Evolutionary conservation across 2,888 invertebrate species (phyloP), one percentile per base, ranked within the genome.

Genomic region (Pyrochroa serraticornis): DNA sequence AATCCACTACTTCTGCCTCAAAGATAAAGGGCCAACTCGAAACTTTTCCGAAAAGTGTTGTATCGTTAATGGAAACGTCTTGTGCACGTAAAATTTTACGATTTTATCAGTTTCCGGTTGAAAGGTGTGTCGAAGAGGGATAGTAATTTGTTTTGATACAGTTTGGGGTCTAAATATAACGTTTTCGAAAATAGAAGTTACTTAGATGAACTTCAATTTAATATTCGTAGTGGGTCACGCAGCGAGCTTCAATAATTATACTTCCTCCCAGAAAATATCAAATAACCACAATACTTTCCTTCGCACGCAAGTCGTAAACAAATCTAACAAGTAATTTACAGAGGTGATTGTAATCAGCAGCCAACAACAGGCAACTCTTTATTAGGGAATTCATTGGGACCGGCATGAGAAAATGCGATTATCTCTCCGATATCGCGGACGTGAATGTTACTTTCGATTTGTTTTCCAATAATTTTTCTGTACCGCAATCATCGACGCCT

Each of bases 291-390:
- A 64, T 54, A 62, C 58, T 60, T 57, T 57, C 51, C 60, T 65
- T 51, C 44, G 55, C 65, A 65, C 65, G 65, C 62, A 49, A 62
- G 39, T 62, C 64, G 62, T 64, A 62, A 64, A 62, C 64, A 64
- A 64, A 64, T 62, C 62, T 57, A 51, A 55, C 60, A 59, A 59
- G 59, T 61, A 61, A 63, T 60, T 63, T 63, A 60, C 64, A 53
- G 60, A 50, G 57, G 46, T 57, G 62, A 63, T 63, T 49, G 37
- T 59, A 61, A 65, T 65, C 64, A 62, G 55, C 38, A 48, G 43
- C 45, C 51, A 60, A 64, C 54, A 62, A 60, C 48, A 58, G 52
- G 58, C 50, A 56, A 50, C 45, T 49, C 49, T 56, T 45, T 56
- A 52, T 52, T 45, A 45, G 45, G 44, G 45, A 52, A 45, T 22